phyloP scores from a whole-genome alignment of 2,113 vertebrate species.

The Tyto alba region DNA sequence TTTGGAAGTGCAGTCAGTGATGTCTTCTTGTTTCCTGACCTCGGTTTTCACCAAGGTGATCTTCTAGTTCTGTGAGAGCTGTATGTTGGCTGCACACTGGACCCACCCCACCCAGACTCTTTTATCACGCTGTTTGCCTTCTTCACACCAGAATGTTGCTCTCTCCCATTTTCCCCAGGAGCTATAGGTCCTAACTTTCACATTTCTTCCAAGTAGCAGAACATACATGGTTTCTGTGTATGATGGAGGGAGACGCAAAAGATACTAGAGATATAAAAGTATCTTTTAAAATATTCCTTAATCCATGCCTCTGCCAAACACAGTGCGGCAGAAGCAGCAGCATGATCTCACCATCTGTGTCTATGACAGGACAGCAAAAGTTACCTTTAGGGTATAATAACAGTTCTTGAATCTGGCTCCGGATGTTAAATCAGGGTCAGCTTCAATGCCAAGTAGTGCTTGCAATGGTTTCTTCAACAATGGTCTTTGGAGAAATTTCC shows the following conservation, averaged over 20 bases:
- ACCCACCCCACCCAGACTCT: not conserved
- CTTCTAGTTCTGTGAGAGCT: not conserved
- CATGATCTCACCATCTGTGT: not conserved
- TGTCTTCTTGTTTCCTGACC: not conserved
- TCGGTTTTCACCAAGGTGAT: not conserved
- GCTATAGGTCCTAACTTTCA: not conserved
- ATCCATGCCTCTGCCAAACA: not conserved
- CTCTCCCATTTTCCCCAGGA: not conserved
- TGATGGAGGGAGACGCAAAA: not conserved
- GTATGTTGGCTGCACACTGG: not conserved
- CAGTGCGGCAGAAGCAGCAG: not conserved
- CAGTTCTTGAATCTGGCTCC: not conserved
- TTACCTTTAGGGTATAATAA: not conserved
- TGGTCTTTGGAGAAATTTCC: not conserved
- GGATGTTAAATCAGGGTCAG: not conserved
- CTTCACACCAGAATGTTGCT: not conserved
- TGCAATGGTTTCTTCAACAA: not conserved
- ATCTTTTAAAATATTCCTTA: not conserved
- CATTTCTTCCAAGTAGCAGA: not conserved
- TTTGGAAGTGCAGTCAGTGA: not conserved
- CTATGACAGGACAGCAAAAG: not conserved
- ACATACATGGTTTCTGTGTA: not conserved
- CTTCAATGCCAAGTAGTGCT: not conserved
- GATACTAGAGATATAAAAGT: not conserved
- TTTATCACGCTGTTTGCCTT: not conserved